Evolutionary conservation across 2,888 invertebrate genomes (phyloP).

Genomic region (Lamellibrachia columna): DNA sequence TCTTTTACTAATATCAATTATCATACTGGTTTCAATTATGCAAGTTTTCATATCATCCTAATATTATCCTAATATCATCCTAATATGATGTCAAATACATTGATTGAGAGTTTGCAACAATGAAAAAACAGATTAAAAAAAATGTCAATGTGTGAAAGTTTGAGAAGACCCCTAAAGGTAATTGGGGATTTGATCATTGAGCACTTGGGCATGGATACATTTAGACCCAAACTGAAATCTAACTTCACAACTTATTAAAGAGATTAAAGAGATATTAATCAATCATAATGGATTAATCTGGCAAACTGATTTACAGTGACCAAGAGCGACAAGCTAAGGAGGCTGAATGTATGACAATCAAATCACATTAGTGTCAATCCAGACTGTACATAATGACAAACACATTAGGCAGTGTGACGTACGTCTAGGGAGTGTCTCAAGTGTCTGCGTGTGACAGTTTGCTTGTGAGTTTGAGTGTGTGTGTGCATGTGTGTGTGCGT

Average conservation of each 20-base stretch:
- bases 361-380: not conserved
- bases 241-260: not conserved
- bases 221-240: not conserved
- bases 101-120: not conserved
- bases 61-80: not conserved
- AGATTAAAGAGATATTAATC: not conserved
- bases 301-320: not conserved
- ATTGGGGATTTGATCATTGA: not conserved
- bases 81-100: not conserved
- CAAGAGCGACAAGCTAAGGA: not conserved
- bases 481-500: not conserved
- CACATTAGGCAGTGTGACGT: not conserved
- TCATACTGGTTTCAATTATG: not conserved
- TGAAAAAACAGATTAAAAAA: not conserved
- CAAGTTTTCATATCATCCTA: not conserved
- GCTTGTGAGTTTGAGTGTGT: not conserved
- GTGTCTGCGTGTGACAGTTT: not conserved
- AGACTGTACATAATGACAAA: not conserved
- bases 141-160: not conserved
- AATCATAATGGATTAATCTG: not conserved
- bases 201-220: not conserved
- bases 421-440: not conserved
- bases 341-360: not conserved
- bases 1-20: not conserved
- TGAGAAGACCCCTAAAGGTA: not conserved